phyloP scores from a whole-genome alignment of 1,140 invertebrate species.

The Drosophila yakuba region DNA sequence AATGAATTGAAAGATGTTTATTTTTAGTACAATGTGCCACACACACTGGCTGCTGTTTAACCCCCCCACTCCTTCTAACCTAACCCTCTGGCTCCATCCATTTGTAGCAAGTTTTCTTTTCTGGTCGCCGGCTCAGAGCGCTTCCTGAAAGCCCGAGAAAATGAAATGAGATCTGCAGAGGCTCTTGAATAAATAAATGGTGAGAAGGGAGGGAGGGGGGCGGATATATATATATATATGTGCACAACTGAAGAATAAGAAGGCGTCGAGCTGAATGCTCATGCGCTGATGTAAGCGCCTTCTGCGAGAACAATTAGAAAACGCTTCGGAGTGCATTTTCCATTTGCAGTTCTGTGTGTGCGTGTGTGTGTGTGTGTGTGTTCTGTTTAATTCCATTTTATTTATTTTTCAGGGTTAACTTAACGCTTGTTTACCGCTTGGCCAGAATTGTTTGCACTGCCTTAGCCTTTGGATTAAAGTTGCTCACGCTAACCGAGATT shows the following conservation, averaged over 20 bases:
- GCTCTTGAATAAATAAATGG: slow-evolving; percentile 71
- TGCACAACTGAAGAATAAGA: slow-evolving; percentile 10
- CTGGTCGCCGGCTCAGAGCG: slow-evolving; percentile 61
- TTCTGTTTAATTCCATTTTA: slow-evolving; percentile 9
- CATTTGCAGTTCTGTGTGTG: slow-evolving; percentile 22
- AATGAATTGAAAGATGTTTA: slow-evolving; percentile 67
- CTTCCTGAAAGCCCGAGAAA: slow-evolving; percentile 69
- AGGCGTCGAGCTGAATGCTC: slow-evolving; percentile 63
- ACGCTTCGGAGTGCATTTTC: slow-evolving; percentile 27
- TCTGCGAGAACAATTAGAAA: slow-evolving; percentile 58
- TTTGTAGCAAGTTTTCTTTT: slow-evolving; percentile 47
- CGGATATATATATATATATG: background rate
- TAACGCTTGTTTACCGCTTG: slow-evolving; percentile 56
- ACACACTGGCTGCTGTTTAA: slow-evolving; percentile 18
- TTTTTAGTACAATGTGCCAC: slow-evolving; percentile 70
- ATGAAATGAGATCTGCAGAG: slow-evolving; percentile 74
- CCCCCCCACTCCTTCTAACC: background rate
- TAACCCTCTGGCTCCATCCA: background rate
- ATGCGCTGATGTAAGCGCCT: slow-evolving; percentile 72
- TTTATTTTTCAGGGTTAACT: slow-evolving; percentile 50
- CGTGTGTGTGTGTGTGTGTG: background rate
- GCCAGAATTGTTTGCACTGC: slow-evolving; percentile 34
- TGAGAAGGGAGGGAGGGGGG: background rate
- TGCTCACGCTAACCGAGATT: slow-evolving; percentile 24
- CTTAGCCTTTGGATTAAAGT: slow-evolving; percentile 43